Base-by-base conservation (phyloP, 1,140 invertebrate genomes). In the Drosophila kurseongensis region DNA sequence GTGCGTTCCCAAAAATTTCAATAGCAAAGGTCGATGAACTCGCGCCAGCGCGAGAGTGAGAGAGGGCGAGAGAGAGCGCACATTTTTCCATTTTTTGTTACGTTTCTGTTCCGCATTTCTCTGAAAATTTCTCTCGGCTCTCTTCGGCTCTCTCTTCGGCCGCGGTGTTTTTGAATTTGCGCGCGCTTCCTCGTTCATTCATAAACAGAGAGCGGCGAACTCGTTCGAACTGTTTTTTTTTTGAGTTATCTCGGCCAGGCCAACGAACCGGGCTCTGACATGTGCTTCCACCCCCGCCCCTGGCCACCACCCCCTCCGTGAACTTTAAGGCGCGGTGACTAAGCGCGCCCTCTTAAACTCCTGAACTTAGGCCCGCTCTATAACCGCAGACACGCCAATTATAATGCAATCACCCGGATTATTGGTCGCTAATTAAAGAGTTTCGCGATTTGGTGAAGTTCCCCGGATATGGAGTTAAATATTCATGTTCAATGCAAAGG, bases 11-110 rank as follows among this genome's bases (percentile, higher is more conserved):
- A 89, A 91, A 89, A 91, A 90, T 91, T 91, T 91, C 90, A 91
- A 91, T 91, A 91, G 90, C 90, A 91, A 91, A 91, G 90, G 88
- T 91, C 83, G 80, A 86, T 91, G 90, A 91, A 91, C 90, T 91
- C 69, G 54, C 59, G 14, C 23, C 4, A 18, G 5, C 32, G 56
- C n/a, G 45, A 38, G 42, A 18, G 69, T 42, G 42, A 27, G 29
- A 36, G 40, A 18, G 47, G 16, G 7, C n/a, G 29, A 61, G 61
- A 65, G 57, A 41, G 65, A 35, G 65, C n/a, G 42, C 13, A 48
- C 23, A 14, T 44, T 36, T 68, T 69, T 14, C 6, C 7, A n/a
- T 72, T 57, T 57, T 35, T 45, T 5, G 14, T 47, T 47, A 32
- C 13, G 16, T 44, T 66, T 44, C n/a, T 44, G 51, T 45, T 68